These are phyloP conservation scores for Istiophorus platypterus DNA, from an alignment of 2,113 vertebrate species.

Conservation along the genomic window DNA sequence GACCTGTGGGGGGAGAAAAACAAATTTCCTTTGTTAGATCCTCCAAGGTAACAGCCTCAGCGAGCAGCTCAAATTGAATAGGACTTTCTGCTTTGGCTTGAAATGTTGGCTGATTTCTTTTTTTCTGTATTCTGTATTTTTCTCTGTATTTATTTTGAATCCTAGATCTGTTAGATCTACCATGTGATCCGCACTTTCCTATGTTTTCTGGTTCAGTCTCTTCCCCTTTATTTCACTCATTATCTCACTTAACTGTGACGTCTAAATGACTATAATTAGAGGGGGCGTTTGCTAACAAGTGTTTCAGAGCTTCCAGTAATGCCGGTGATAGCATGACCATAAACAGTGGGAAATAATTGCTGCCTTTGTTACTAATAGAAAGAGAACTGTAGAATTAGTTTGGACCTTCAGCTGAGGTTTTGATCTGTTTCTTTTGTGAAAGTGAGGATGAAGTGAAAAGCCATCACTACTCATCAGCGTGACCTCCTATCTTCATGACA, in stretches of 20 bases:
- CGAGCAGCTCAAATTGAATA: slow-evolving; percentile 9
- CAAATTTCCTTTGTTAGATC: slow-evolving; percentile 48
- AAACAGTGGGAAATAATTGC: slow-evolving; percentile 49
- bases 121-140: too few relatives aligned
- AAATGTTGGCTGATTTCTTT: neutral
- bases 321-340: slow-evolving; percentile 17
- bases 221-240: slow-evolving; percentile 11
- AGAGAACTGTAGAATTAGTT: slow-evolving; percentile 3
- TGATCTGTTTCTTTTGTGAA: slow-evolving; percentile 34
- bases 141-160: slow-evolving; percentile 4
- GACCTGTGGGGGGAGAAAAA: slow-evolving; percentile 87
- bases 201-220: neutral
- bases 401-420: slow-evolving; percentile 23
- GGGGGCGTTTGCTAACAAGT: slow-evolving; percentile 47
- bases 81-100: neutral
- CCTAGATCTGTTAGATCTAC: neutral
- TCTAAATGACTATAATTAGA: slow-evolving; percentile 49
- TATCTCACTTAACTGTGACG: slow-evolving; percentile 23
- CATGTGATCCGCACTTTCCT: neutral
- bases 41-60: slow-evolving; percentile 23
- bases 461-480: slow-evolving; percentile 32
- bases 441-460: slow-evolving; percentile 42
- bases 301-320: slow-evolving; percentile 32
- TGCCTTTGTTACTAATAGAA: slow-evolving; percentile 22
- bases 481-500: slow-evolving; percentile 54